These are phyloP conservation scores for Xestoiulus laeticollis DNA, from an alignment of 2,888 invertebrate species.

Conservation along the genomic window DNA sequence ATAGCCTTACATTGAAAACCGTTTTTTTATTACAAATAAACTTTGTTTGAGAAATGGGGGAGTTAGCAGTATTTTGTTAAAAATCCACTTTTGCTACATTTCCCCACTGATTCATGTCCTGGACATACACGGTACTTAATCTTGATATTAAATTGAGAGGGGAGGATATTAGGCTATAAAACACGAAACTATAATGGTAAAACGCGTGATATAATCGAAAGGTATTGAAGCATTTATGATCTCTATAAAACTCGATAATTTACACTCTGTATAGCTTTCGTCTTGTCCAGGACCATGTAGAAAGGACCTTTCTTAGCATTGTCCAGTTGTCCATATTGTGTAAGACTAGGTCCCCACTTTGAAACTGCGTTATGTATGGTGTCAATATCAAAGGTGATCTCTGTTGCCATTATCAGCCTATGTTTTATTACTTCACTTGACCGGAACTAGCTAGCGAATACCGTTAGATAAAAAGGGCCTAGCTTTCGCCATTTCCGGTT, in stretches of 20 bases:
- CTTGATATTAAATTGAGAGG: background rate
- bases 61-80: background rate
- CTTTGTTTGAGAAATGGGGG: background rate
- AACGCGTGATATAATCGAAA: background rate
- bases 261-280: background rate
- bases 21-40: background rate
- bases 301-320: background rate
- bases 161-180: background rate
- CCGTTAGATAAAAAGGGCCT: background rate
- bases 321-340: background rate
- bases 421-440: constrained; percentile 15
- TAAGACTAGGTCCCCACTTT: background rate
- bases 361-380: background rate
- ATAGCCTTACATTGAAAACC: background rate
- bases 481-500: constrained; percentile 1
- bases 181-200: background rate
- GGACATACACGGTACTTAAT: background rate
- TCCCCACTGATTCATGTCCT: background rate
- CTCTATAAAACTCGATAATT: background rate
- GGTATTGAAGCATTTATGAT: constrained; percentile 14
- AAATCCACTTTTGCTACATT: background rate
- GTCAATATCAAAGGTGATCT: constrained; percentile 3
- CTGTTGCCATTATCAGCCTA: background rate
- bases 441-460: background rate
- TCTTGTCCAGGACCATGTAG: background rate